Percentiles rank a stretch among this genome's conserved stretches.
These are phyloP conservation scores for Dasysyrphus tricinctus DNA, from an alignment of 2,888 invertebrate species.

Conservation along the genomic window DNA sequence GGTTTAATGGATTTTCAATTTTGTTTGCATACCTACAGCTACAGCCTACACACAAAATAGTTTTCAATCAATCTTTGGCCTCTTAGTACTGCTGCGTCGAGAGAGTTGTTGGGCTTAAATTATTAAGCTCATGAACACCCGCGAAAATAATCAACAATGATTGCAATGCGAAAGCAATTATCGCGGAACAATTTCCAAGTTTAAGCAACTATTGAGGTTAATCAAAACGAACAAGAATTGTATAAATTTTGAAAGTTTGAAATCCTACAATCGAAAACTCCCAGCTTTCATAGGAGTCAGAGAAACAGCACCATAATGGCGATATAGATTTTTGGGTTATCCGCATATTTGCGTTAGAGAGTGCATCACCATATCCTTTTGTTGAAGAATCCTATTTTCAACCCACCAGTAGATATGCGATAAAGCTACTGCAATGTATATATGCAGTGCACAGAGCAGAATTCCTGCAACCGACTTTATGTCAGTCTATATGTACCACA, in stretches of 20 bases:
- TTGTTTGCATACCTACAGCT: not conserved
- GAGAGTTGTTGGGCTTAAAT: not conserved
- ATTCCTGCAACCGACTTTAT: constrained; percentile 31
- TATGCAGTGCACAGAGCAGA: not conserved
- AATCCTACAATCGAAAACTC: constrained; percentile 5
- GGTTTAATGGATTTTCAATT: constrained; percentile 3
- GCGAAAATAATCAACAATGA: constrained; percentile 43
- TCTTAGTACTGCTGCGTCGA: not conserved
- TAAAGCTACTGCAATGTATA: constrained; percentile 11
- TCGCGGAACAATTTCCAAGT: constrained; percentile 36
- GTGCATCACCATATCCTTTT: constrained; percentile 35
- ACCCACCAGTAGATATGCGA: constrained; percentile 22
- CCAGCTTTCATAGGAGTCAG: not conserved
- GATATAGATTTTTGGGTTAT: constrained; percentile 47
- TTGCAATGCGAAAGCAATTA: constrained; percentile 61
- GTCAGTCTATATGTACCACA: constrained; percentile 40
- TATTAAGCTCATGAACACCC: constrained; percentile 4
- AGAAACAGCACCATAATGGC: not conserved
- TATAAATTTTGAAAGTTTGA: not conserved
- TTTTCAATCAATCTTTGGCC: constrained; percentile 15
- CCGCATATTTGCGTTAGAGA: constrained; percentile 56
- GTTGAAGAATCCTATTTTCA: constrained; percentile 24
- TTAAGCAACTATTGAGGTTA: constrained; percentile 58
- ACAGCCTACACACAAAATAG: not conserved
- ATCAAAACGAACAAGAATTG: constrained; percentile 45